These are phyloP conservation scores for Thecophora atra DNA, from an alignment of 2,888 invertebrate genomes.

Conservation along the genomic window DNA sequence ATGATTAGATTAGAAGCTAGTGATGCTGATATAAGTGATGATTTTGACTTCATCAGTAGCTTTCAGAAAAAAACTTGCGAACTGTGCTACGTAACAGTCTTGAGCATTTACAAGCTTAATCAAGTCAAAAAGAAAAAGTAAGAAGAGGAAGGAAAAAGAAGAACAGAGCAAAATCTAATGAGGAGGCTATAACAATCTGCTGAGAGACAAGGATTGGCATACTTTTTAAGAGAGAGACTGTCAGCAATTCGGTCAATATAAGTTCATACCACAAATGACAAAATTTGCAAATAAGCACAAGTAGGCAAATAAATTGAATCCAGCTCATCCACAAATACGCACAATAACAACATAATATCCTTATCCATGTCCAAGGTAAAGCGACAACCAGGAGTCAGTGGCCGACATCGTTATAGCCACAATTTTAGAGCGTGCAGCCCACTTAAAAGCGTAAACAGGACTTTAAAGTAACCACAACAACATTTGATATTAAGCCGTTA, in stretches of 20 bases:
- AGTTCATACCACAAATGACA: slow-evolving; percentile 17
- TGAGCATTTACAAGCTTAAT: slow-evolving; percentile 37
- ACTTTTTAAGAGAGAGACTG: too few relatives aligned
- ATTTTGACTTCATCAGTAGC: background rate
- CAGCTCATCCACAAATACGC: too few relatives aligned
- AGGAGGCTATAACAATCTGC: background rate
- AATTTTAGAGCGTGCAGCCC: too few relatives aligned
- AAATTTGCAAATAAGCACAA: slow-evolving; percentile 17
- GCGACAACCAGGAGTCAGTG: too few relatives aligned
- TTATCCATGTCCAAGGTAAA: background rate
- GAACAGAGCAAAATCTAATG: background rate
- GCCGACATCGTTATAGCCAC: too few relatives aligned
- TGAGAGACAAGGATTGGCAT: background rate
- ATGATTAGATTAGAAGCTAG: background rate
- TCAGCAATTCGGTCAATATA: slow-evolving; percentile 2
- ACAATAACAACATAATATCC: too few relatives aligned
- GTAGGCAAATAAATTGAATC: slow-evolving; percentile 38
- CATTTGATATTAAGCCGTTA: background rate
- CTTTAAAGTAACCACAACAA: slow-evolving; percentile 25
- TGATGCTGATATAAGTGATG: background rate
- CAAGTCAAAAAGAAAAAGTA: slow-evolving; percentile 14
- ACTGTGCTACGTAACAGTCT: background rate
- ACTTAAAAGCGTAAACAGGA: too few relatives aligned
- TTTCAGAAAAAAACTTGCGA: slow-evolving; percentile 26
- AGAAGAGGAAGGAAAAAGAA: slow-evolving; percentile 40